Evolutionary conservation across 1,140 invertebrate genomes (phyloP), one percentile per base, ranked within the genome.

Genomic region (Bombus turneri): DNA sequence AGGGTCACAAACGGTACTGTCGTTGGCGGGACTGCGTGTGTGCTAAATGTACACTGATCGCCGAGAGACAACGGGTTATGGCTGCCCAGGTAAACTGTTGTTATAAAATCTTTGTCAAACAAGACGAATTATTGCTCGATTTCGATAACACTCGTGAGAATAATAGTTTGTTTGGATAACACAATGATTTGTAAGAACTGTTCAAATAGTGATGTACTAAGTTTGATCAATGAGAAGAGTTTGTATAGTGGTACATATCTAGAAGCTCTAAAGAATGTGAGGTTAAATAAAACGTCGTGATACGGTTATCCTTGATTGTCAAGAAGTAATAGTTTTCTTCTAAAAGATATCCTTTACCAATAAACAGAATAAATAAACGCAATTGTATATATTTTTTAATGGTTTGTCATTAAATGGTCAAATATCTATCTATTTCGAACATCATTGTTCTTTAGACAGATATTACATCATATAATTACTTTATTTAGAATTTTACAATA

Each of bases 11-110:
- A 95, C 96, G 99, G 2, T 99, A 99, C 95, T 99, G 99, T 94
- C 96, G 98, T 75, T 99, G 98, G 98, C 96, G 98, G 81, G 98
- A 99, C 94, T 99, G 98, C 95, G 97, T 98, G 75, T 99, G 99
- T 96, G 98, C 98, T 68, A 99, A 99, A 96, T 99, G 99, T 96
- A 99, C 98, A 0, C 96, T 99, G n/a, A 99, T 99, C 79, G 99
- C 99, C 0, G 99, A 99, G 95, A 96, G 99, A 90, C 99, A 99
- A 94, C 96, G 99, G 28, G 99, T 99, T n/a, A 99, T 99, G 99
- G 99, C 99, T 41, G 99, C 99, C 78, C 98, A 98, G 96, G 97
- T 97, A 94, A 95, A 93, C 83, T 66, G 18, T 53, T 1, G 18
- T 12, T 41, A 47, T 18, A 3, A 43, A 66, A 53, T 31, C 10